Evolutionary conservation across 2,797 vertebrate species (phyloP).

Genomic region (Stomatorhinus walkeri): DNA sequence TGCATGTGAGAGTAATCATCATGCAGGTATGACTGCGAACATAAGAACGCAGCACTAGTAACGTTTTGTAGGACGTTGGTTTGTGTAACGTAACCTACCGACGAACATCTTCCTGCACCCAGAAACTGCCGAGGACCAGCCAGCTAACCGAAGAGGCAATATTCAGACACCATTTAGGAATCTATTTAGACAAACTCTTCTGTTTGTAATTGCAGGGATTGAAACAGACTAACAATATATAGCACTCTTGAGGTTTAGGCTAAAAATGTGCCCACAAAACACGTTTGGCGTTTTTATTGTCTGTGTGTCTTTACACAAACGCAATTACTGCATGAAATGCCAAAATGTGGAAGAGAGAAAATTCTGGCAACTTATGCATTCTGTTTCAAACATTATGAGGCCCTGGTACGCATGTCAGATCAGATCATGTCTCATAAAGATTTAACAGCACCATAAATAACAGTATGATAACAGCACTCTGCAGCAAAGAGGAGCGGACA

Average conservation of each 20-base stretch:
- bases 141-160: not conserved
- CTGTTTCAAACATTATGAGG: not conserved
- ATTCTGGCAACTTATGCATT: not conserved
- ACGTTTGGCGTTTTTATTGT: not conserved
- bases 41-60: not conserved
- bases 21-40: not conserved
- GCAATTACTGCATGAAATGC: not conserved
- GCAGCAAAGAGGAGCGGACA: not conserved
- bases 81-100: too few species aligned
- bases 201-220: not conserved
- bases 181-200: not conserved
- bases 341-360: not conserved
- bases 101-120: not conserved
- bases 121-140: not conserved
- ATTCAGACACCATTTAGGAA: not conserved
- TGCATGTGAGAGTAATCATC: not conserved
- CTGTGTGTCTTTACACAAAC: not conserved
- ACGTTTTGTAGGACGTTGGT: not conserved
- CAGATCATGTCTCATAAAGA: not conserved
- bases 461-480: not conserved
- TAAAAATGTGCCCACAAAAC: not conserved
- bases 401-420: not conserved
- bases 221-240: constrained; percentile 4
- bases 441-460: not conserved
- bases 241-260: constrained; percentile 4